Base-by-base conservation (phyloP, 2,888 invertebrate genomes). In the Drosophila pseudotakahashii region DNA sequence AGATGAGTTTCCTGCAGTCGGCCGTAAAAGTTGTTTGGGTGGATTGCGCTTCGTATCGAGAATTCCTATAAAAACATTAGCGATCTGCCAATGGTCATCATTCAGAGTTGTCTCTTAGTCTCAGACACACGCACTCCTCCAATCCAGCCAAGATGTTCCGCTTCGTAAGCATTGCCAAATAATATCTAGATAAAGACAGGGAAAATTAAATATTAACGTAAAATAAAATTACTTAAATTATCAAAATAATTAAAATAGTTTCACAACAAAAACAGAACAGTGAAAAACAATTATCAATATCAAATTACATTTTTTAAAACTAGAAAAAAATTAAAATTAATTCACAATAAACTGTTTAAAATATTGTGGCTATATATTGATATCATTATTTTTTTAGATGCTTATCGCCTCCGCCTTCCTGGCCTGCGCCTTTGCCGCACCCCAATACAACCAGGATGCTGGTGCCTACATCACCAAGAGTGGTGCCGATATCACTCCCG, bases 1-100 rank as follows among this genome's bases (percentile, higher is more conserved):
- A 75, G 85, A 85, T 84, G 77, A 78, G 85, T 84, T 84, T 87
- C 85, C 77, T 86, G 77, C 73, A 77, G 69, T 60, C 55, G 41
- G 55, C 45, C 73, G 66, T 61, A 69, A 73, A 77, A 76, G 73
- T 73, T 69, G 75, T 57, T 76, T 62, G 44, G 53, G 68, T 47
- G 53, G 68, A 73, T 67, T 75, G 71, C 64, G 77, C 75, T 76
- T 77, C 39, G 41, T 4, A 69, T 62, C 53, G 73, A 83, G 78
- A 79, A 83, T 76, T 72, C 41, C 68, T 88, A 85, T 85, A 85
- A 88, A 85, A 74, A 66, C 54, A 59, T 67, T 55, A 37, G 53
- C 60, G 60, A 63, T 55, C 44, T 50, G 47, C 30, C 71, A 54
- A 68, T 26, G 78, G 64, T 58, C 76, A 86, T 48, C 79, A 88